Evolutionary conservation across 2,113 vertebrate genomes (phyloP), one percentile per base, ranked within the genome.

Genomic region (Sylvia atricapilla): DNA sequence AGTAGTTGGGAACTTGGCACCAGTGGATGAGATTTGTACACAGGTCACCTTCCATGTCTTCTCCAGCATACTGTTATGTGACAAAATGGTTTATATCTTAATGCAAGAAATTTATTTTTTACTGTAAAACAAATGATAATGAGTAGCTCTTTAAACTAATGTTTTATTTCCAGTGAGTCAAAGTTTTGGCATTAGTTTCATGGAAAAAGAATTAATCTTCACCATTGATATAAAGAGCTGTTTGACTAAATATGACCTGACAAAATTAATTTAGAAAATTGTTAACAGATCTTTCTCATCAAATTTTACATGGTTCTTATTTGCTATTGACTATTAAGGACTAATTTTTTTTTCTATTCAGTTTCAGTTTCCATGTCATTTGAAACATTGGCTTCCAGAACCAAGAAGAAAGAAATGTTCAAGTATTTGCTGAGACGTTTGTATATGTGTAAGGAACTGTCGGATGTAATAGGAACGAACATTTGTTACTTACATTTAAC

Each of bases 121-220:
- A 94, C 97, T 95, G 78, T 96, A 97, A 98, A 98, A 95, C 94
- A 97, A 97, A 97, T 95, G 94, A 96, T 96, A 97, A 96, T 91
- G 95, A 97, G 95, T 95, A 92, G 93, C 95, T 98, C 96, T 98
- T 98, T 97, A 97, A 98, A 92, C 84, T 92, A 94, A 97, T 91
- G 89, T 87, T 97, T 97, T 92, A 95, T 93, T 97, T 94, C n/a
- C 95, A 97, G 93, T 96, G 97, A 98, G 97, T 97, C 97, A 97
- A 97, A 97, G 93, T 95, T 98, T 96, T 98, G 98, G 97, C 97
- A 97, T 97, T 95, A 77, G 91, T 95, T 97, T 97, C 50, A 84
- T 97, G 98, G 97, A 98, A 98, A 98, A 98, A 96, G 33, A 93
- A 97, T 98, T 94, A 93, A 97, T 98, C 97, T 97, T 97, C 95